Evolutionary conservation across 2,888 invertebrate genomes (phyloP).

Genomic region (Trissolcus brochymenae): DNA sequence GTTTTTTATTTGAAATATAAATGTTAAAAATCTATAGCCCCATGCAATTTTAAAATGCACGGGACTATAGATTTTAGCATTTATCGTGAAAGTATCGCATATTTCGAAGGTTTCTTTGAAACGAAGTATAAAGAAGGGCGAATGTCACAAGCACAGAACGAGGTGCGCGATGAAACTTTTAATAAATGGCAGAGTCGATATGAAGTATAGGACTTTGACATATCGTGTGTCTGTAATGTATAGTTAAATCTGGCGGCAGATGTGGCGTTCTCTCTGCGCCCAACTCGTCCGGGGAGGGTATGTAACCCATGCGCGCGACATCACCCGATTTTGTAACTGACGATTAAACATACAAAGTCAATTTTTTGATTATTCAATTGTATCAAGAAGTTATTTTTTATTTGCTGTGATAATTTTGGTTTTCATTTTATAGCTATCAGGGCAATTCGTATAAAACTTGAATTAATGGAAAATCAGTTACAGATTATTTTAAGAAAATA

Average conservation of each 20-base stretch:
- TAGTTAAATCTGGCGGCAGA: conserved; percentile 77
- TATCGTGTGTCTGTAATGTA: conserved; percentile 77
- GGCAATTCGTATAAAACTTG: not conserved
- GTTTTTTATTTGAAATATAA: not conserved
- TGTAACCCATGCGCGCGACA: conserved; percentile 55
- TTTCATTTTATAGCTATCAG: not conserved
- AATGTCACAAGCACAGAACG: conserved; percentile 61
- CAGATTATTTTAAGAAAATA: too few relatives aligned
- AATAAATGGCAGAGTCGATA: conserved; percentile 77
- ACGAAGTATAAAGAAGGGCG: conserved; percentile 60
- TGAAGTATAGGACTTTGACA: conserved; percentile 77
- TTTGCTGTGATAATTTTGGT: conserved; percentile 2
- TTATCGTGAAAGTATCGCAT: conserved; percentile 58
- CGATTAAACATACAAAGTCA: conserved; percentile 47
- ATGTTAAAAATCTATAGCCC: too few relatives aligned
- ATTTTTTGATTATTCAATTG: conserved; percentile 41
- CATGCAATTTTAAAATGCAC: too few relatives aligned
- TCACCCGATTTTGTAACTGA: conserved; percentile 59
- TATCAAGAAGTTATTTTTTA: conserved; percentile 21
- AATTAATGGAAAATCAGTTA: too few relatives aligned
- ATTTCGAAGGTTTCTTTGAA: conserved; percentile 65
- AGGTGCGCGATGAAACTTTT: conserved; percentile 75
- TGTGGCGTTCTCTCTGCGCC: conserved; percentile 69
- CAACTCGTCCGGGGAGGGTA: conserved; percentile 58
- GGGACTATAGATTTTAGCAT: conserved; percentile 9